phyloP scores from a whole-genome alignment of 2,888 invertebrate species.

The Boloria euphrosyne region DNA sequence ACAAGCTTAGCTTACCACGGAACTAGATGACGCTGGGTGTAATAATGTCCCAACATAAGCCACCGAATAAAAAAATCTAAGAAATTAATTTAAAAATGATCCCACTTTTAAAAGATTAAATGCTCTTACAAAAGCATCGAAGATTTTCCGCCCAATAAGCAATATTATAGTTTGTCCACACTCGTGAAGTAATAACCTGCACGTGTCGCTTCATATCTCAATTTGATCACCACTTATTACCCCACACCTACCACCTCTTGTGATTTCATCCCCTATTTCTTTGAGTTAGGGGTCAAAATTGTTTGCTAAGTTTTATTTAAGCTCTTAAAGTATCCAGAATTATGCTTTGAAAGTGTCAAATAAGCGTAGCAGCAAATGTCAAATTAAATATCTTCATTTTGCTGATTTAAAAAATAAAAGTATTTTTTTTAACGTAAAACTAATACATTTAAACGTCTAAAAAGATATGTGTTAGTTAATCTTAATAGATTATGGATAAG shows the following conservation, averaged over 20 bases:
- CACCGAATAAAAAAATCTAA: too few species aligned
- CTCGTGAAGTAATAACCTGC: constrained; percentile 77
- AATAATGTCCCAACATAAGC: too few species aligned
- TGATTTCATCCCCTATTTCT: constrained; percentile 31
- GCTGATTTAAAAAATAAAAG: background rate
- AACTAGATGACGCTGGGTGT: too few species aligned
- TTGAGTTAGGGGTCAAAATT: constrained; percentile 32
- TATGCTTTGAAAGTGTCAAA: constrained; percentile 66
- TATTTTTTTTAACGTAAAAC: too few species aligned
- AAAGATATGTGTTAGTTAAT: background rate
- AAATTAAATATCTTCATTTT: constrained; percentile 4
- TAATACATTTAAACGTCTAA: background rate
- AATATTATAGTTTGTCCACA: constrained; percentile 76
- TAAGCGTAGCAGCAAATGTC: constrained; percentile 28
- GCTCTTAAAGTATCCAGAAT: constrained; percentile 54
- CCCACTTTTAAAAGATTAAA: too few species aligned
- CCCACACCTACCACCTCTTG: constrained; percentile 41
- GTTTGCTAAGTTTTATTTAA: constrained; percentile 42
- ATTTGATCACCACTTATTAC: constrained; percentile 65
- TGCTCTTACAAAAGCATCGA: constrained; percentile 28
- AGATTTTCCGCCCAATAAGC: constrained; percentile 73
- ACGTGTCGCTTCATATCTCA: constrained; percentile 77
- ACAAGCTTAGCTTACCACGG: too few species aligned
- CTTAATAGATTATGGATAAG: too few species aligned
- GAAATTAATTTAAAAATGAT: too few species aligned